These are phyloP conservation scores for Caerostris extrusa DNA, from an alignment of 1,140 invertebrate genomes.

Conservation along the genomic window DNA sequence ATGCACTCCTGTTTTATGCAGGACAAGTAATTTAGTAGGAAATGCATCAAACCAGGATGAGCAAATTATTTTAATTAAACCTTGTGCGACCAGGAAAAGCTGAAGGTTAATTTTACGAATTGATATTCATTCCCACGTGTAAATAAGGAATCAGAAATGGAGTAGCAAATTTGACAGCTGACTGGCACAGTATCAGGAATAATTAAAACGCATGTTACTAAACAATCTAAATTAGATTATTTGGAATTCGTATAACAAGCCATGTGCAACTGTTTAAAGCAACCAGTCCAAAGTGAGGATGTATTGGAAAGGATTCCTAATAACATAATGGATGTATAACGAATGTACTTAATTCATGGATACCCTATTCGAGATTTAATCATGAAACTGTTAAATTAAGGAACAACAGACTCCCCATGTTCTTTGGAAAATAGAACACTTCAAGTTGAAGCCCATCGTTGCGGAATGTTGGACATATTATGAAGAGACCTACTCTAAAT, in stretches of 20 bases:
- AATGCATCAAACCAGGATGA: neutral
- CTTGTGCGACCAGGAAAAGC: neutral
- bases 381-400: neutral
- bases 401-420: neutral
- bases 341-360: neutral
- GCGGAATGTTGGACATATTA: neutral
- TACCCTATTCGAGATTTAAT: neutral
- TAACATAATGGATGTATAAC: neutral
- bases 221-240: conserved; percentile 24
- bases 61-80: conserved; percentile 17
- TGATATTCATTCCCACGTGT: neutral
- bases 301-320: neutral
- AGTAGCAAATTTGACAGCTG: neutral
- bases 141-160: neutral
- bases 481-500: neutral
- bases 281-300: neutral
- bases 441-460: neutral
- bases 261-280: neutral
- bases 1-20: no score
- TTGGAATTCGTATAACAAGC: neutral
- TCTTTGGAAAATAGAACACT: neutral
- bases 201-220: conserved; percentile 36
- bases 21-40: neutral
- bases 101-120: neutral
- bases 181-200: neutral